Conservation (phyloP, 2,113 vertebrate genomes). For the Spizaetus ornatus region DNA sequence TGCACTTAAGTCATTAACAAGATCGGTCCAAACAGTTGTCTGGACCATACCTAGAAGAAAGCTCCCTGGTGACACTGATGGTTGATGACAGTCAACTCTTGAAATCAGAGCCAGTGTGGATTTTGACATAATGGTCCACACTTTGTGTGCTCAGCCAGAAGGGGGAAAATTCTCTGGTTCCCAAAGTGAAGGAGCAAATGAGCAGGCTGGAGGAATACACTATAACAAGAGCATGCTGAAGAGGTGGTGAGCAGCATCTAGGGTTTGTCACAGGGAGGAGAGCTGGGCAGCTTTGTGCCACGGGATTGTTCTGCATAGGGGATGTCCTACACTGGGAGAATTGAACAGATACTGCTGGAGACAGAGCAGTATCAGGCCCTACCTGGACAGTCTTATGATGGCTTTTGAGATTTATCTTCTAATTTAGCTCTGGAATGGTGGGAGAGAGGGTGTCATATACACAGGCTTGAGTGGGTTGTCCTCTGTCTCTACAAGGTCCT, state of each 20-base stretch:
- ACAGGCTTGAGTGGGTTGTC: not conserved
- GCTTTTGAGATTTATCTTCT: not conserved
- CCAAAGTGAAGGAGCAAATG: not conserved
- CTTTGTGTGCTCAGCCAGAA: not conserved
- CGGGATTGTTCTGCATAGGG: not conserved
- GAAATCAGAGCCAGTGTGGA: conserved; percentile 28
- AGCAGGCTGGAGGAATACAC: not conserved
- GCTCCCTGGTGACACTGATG: conserved; percentile 22
- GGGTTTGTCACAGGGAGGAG: not conserved
- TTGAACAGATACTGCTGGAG: not conserved
- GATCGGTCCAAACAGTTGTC: not conserved
- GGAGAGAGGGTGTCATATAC: not conserved
- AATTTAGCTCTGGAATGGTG: not conserved
- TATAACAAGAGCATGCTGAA: not conserved
- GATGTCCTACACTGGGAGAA: not conserved
- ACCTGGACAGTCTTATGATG: not conserved
- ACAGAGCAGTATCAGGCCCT: not conserved
- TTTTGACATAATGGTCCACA: conserved; percentile 15
- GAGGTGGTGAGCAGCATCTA: not conserved
- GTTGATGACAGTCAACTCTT: conserved; percentile 50
- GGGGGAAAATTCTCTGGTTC: not conserved
- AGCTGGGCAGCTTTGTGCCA: not conserved
- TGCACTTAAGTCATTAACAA: conserved; percentile 30
- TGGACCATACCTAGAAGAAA: conserved; percentile 36
- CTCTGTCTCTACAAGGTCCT: not conserved